Evolutionary conservation across 2,113 vertebrate genomes (phyloP), one percentile per base, ranked within the genome.

Genomic region (Leucopternis melanops): DNA sequence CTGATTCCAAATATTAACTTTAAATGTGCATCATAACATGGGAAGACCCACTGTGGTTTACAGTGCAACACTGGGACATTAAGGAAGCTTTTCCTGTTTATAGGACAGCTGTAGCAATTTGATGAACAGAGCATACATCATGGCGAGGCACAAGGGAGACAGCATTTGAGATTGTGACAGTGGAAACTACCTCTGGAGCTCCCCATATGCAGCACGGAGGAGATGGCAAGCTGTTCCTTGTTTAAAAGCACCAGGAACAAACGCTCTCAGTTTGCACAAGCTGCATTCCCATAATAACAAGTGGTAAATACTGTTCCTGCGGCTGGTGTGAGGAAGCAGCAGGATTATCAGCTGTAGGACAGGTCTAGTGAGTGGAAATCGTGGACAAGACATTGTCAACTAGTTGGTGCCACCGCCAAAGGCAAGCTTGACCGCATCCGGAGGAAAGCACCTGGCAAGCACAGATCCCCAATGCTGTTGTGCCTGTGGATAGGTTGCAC

Each of bases 101-200:
- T 86, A 87, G 94, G 91, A 94, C 95, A 95, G 84, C 82, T 94
- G 81, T 57, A 93, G 81, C 90, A 81, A 88, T 93, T 92, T 84
- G 85, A 93, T 72, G 86, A 95, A 87, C 79, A 94, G 92, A 95
- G 84, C 57, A 86, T 88, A 91, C 89, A 91, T 84, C 91, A 86
- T 57, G 80, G 92, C 5, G 36, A 95, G 87, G 91, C 95, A 94
- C 84, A 67, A 91, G 82, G 88, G 94, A 96, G 57, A 66, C 86
- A 93, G 91, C 67, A 95, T 84, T 93, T 86, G 82, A 95, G 85
- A 90, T 1, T 78, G 92, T 94, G 92, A 96, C 95, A 95, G 86
- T 66, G 94, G 95, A 93, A 96, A 94, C 87, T 95, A 94, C 95
- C 90, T 94, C 92, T 91, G 95, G 78, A 93, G 81, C 94, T 97